Conservation (phyloP, 1,140 invertebrate species). For the Ylistrum balloti region DNA sequence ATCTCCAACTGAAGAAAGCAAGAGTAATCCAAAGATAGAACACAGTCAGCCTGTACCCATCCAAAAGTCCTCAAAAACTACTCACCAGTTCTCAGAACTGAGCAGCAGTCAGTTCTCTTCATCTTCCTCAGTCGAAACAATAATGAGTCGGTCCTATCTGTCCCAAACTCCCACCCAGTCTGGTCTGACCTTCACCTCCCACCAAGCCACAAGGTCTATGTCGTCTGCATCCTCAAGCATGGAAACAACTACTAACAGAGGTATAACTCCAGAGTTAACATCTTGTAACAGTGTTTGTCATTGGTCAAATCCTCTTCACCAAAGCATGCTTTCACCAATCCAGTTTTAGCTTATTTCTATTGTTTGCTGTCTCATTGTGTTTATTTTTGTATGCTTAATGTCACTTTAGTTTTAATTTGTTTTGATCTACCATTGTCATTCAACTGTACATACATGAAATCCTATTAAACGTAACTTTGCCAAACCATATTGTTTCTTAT, state of each 20-base stretch:
- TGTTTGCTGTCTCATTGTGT: neutral
- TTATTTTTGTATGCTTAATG: constrained; percentile 1
- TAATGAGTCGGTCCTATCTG: constrained; percentile 32
- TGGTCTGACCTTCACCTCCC: neutral
- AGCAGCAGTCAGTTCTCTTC: constrained; percentile 6
- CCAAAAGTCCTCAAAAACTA: neutral
- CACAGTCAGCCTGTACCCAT: constrained; percentile 29
- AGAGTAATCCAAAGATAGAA: constrained; percentile 43
- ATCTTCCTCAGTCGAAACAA: neutral
- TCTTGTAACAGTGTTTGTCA: constrained; percentile 28
- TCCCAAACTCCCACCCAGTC: constrained; percentile 15
- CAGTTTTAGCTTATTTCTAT: neutral
- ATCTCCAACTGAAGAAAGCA: constrained; percentile 40
- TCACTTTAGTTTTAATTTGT: neutral
- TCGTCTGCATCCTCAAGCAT: constrained; percentile 37
- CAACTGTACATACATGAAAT: neutral
- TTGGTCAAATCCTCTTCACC: constrained; percentile 31
- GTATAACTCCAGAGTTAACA: constrained; percentile 11
- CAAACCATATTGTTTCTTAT: neutral
- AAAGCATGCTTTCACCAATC: constrained; percentile 13
- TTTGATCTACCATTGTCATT: neutral
- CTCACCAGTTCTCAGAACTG: neutral
- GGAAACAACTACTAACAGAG: constrained; percentile 38
- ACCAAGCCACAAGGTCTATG: constrained; percentile 24
- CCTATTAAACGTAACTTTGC: neutral